Base-by-base conservation (phyloP, 2,797 vertebrate species). In the Gallirallus australis region DNA sequence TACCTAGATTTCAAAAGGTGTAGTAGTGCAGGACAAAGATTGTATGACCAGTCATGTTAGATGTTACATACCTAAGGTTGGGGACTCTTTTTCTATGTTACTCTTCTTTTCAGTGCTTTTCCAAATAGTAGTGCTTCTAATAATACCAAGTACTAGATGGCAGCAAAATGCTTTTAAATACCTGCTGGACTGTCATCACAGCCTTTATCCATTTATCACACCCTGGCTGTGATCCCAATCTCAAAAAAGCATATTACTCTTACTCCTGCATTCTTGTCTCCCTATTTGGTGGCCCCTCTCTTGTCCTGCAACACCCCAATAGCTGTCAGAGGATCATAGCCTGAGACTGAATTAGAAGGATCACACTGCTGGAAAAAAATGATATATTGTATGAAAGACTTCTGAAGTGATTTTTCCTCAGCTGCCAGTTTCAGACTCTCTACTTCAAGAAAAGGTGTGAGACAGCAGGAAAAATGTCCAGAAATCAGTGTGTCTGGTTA, bases 141-240 rank as follows among this genome's bases (percentile, higher is more conserved):
- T 88, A 64, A 68, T 33, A 45, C 8, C 50, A 71, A 50, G 61
- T 94, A 88, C 94, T 93, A 95, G 93, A 42, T 88, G 95, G 94
- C 93, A 97, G 90, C 80, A 95, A 86, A 95, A 97, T 91, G n/a
- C 90, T 69, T 91, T 88, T 90, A 90, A 85, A 90, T 69, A 86
- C 48, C 85, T 91, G 21, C 27, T 76, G 72, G 19, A 42, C n/a
- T 54, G 6, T 35, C 73, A 45, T 54, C 35, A 47, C 33, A 83
- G 45, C 31, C 37, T 75, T 10, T 12, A 47, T 57, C 57, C 20
- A 30, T 93, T 81, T 82, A 86, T 82, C 25, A 75, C 50, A 54
- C 3, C 7, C 12, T 83, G 15, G 18, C 37, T 52, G 4, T 39
- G 25, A 24, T 91, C 30, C 19, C 37, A 79, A 24, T 69, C 24